Percentiles rank a stretch among this genome's conserved stretches.
phyloP scores from a whole-genome alignment of 1,140 invertebrate species.

The Fopius arisanus region DNA sequence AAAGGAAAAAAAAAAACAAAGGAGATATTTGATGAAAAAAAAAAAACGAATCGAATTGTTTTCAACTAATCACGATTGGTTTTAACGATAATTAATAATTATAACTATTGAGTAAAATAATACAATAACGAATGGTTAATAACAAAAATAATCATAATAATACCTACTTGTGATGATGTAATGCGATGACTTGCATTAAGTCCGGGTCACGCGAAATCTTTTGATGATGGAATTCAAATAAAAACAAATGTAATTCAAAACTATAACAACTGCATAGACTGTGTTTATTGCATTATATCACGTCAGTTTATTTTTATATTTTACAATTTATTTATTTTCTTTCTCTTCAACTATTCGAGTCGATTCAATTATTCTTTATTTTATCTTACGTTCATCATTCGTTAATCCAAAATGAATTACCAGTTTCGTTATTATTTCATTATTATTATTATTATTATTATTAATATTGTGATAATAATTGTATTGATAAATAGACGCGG shows the following conservation, averaged over 20 bases:
- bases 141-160: constrained; percentile 42
- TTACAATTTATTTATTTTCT: constrained; percentile 41
- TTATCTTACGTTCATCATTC: constrained; percentile 23
- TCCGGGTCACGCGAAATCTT: constrained; percentile 62
- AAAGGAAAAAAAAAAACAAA: constrained; percentile 31
- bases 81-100: constrained; percentile 54
- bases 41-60: constrained; percentile 42
- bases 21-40: constrained; percentile 38
- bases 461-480: constrained; percentile 4
- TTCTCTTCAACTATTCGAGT: constrained; percentile 5
- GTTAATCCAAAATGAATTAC: not conserved
- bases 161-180: constrained; percentile 63
- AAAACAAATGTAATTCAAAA: constrained; percentile 65
- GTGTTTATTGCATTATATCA: constrained; percentile 57
- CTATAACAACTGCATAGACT: constrained; percentile 58
- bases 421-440: constrained; percentile 11
- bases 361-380: constrained; percentile 26
- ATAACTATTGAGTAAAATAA: constrained; percentile 52
- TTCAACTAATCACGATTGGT: constrained; percentile 49
- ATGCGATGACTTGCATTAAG: constrained; percentile 62
- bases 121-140: constrained; percentile 55
- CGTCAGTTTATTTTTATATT: constrained; percentile 44
- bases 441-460: constrained; percentile 35
- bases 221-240: constrained; percentile 66
- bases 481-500: not conserved